Evolutionary conservation across 2,797 vertebrate genomes (phyloP), one percentile per base, ranked within the genome.

Genomic region (Poecilia wingei): DNA sequence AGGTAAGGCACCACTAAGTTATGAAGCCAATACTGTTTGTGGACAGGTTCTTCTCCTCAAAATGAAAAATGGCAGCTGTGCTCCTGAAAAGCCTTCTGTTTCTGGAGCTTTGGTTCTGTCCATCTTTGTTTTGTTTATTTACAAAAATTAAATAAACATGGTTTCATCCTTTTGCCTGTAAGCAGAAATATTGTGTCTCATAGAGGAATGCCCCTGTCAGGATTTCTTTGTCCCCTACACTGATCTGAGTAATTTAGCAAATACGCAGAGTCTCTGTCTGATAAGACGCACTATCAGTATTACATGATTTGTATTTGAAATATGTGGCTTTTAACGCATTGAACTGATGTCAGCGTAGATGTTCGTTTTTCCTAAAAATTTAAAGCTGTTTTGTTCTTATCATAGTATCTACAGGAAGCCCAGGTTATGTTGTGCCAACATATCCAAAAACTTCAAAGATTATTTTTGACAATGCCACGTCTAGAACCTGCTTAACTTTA

Each of bases 1-100:
- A 99, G 97, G 98, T 99, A 93, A 91, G 91, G 43, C 53, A 70
- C 72, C 28, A 18, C 0, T 47, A 41, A 82, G 75, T 74, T 28
- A 12, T 16, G 8, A 46, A 6, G 6, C n/a, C n/a, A 45, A 16
- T 13, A 71, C 25, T n/a, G 25, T 70, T 41, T 71, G 25, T 28
- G 41, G 28, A 16, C 41, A 70, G 41, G 39, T 25, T 64, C 31
- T 64, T 64, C 45, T 45, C 45, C 39, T 70, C 28, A 6, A 7
- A 6, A 70, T 70, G n/a, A 14, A 28, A 28, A 46, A 3, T 16
- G 6, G 43, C 43, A 28, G 68, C 68, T 45, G n/a, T 46, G 25
- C 28, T 71, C 46, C 13, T 71, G 68, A 71, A 46, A 16, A 46
- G n/a, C 13, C 25, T 46, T 16, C 25, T 4, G 43, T 45, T n/a